Evolutionary conservation across 1,140 invertebrate genomes (phyloP).

Genomic region (Euwallacea fornicatus): DNA sequence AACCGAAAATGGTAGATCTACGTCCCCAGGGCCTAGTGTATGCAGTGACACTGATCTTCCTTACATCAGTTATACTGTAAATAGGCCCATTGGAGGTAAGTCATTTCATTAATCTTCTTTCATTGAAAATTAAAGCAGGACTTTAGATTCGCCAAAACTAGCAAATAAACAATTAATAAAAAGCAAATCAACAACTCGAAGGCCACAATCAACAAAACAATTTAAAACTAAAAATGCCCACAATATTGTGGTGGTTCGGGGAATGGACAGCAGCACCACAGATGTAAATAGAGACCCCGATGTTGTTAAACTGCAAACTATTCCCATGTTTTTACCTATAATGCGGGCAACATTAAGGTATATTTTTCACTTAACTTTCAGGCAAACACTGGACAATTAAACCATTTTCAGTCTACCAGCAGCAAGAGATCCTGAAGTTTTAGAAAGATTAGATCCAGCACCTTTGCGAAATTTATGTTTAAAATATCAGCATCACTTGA

Average conservation of each 20-base stretch:
- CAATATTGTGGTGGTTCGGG: constrained; percentile 85
- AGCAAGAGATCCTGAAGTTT: constrained; percentile 81
- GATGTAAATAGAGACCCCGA: constrained; percentile 78
- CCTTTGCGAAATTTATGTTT: constrained; percentile 65
- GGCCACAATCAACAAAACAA: constrained; percentile 41
- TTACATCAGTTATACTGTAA: constrained; percentile 93
- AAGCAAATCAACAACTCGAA: constrained; percentile 47
- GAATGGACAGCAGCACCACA: constrained; percentile 62
- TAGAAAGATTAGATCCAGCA: constrained; percentile 74
- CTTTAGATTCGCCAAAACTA: constrained; percentile 73
- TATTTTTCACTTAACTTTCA: background rate
- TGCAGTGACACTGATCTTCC: constrained; percentile 89
- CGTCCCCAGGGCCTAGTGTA: constrained; percentile 81
- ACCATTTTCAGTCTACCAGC: constrained; percentile 69
- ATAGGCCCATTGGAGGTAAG: constrained; percentile 82
- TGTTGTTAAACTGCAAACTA: constrained; percentile 73
- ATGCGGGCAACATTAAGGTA: constrained; percentile 76
- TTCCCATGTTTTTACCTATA: constrained; percentile 91
- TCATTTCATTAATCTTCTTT: background rate
- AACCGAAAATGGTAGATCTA: constrained; percentile 61
- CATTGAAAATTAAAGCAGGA: background rate
- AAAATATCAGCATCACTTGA: constrained; percentile 76
- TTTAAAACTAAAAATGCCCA: constrained; percentile 49
- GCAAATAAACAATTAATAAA: constrained; percentile 59
- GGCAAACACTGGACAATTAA: background rate